These are phyloP conservation scores for Hydra vulgaris DNA, from an alignment of 30 jellyfish, hydroid and myxozoan genomes.

Conservation along the genomic window DNA sequence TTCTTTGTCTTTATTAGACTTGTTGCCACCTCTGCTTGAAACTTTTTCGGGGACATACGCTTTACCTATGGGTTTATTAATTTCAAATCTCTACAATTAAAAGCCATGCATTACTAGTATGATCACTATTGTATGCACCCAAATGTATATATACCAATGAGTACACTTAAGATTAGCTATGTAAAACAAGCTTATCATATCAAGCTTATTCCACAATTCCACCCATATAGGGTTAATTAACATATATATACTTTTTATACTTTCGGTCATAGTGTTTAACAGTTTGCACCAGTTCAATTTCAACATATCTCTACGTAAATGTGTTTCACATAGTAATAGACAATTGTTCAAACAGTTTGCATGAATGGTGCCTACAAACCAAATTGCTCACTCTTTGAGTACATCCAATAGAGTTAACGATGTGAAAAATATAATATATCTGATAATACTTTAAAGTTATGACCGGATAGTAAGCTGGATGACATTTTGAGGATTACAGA, in stretches of 20 bases:
- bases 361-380: conserved; percentile 32
- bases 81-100: conserved; percentile 5
- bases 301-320: conserved; percentile 14
- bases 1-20: neutral
- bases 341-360: conserved; percentile 1
- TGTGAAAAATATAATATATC: conserved; percentile 23
- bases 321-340: conserved; percentile 1
- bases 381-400: conserved; percentile 3
- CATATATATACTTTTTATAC: too few species aligned
- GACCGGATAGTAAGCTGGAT: conserved; percentile 21
- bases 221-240: conserved; percentile 19
- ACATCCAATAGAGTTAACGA: conserved; percentile 12
- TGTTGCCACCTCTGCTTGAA: neutral
- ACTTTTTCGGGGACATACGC: conserved; percentile 17
- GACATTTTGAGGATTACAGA: conserved; percentile 11
- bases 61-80: neutral
- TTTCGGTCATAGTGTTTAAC: conserved; percentile 20
- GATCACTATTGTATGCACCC: neutral
- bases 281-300: conserved; percentile 5
- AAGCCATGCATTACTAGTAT: conserved; percentile 19
- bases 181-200: conserved; percentile 14
- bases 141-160: conserved; percentile 12
- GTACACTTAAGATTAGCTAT: neutral
- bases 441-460: conserved; percentile 12
- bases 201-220: conserved; percentile 22